These are phyloP conservation scores for Odontocolon sp. DNA, from an alignment of 2,888 invertebrate species.

Conservation along the genomic window DNA sequence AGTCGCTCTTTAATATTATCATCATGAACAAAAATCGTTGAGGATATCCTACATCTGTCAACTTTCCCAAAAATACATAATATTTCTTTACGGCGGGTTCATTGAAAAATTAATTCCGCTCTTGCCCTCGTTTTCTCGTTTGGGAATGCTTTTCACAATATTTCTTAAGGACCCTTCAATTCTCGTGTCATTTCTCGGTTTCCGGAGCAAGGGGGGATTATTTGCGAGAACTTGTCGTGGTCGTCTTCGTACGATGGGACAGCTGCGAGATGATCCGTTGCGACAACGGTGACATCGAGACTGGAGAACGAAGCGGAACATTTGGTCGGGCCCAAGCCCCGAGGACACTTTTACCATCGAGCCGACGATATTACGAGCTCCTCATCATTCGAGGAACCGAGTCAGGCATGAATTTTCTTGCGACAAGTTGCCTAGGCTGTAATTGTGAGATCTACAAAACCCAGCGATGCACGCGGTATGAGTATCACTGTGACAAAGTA, in stretches of 20 bases:
- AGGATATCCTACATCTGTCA: slow-evolving; percentile 1
- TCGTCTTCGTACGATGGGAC: slow-evolving; percentile 29
- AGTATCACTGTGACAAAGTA: slow-evolving; percentile 61
- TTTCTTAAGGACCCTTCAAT: slow-evolving; percentile 18
- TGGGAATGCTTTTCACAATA: slow-evolving; percentile 18
- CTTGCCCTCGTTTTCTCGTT: slow-evolving; percentile 1
- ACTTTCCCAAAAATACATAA: not conserved
- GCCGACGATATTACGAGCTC: slow-evolving; percentile 59
- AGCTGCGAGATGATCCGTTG: slow-evolving; percentile 72
- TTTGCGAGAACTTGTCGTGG: slow-evolving; percentile 53
- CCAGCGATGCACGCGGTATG: slow-evolving; percentile 39
- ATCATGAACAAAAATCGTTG: slow-evolving; percentile 2
- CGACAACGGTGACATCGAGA: slow-evolving; percentile 64
- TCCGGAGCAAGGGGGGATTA: slow-evolving; percentile 37
- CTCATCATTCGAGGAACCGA: slow-evolving; percentile 63
- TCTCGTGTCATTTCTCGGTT: slow-evolving; percentile 47
- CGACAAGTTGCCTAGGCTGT: slow-evolving; percentile 70
- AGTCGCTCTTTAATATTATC: no score
- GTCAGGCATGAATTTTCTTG: slow-evolving; percentile 73
- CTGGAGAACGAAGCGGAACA: slow-evolving; percentile 27
- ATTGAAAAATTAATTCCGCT: slow-evolving; percentile 8
- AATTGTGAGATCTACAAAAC: slow-evolving; percentile 62
- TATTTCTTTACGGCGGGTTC: not conserved
- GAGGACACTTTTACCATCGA: slow-evolving; percentile 34
- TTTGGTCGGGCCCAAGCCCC: not conserved